Evolutionary conservation across 2,113 vertebrate species (phyloP).

Genomic region (Speoplatyrhinus poulsoni): DNA sequence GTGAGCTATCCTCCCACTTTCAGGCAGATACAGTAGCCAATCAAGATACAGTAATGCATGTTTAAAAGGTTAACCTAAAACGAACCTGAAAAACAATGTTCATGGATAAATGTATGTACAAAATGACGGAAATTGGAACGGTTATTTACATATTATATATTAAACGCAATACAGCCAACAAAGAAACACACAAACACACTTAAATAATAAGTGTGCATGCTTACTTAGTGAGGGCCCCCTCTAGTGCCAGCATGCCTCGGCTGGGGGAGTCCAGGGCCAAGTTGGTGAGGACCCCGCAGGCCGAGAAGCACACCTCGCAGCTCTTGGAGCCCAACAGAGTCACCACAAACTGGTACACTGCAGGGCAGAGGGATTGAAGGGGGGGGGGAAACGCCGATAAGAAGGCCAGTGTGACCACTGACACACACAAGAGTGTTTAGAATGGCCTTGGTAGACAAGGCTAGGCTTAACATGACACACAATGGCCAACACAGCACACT

Average conservation of each 20-base stretch:
- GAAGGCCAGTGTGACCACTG: conserved; percentile 27
- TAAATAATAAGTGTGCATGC: conserved; percentile 20
- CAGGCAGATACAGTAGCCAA: too few relatives aligned
- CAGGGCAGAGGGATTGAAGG: conserved; percentile 14
- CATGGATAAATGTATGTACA: too few relatives aligned
- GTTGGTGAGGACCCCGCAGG: conserved; percentile 94
- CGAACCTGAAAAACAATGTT: too few relatives aligned
- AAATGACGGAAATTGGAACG: too few relatives aligned
- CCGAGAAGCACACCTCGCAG: conserved; percentile 89
- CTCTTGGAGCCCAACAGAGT: conserved; percentile 87
- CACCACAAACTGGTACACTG: conserved; percentile 88
- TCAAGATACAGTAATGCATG: too few relatives aligned
- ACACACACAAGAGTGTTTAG: conserved; percentile 41
- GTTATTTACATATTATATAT: neutral
- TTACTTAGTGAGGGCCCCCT: conserved; percentile 87
- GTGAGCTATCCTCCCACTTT: too few relatives aligned
- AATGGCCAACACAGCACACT: neutral
- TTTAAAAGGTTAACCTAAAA: too few relatives aligned
- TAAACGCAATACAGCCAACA: neutral
- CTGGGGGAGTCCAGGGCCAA: conserved; percentile 74
- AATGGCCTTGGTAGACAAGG: conserved; percentile 57
- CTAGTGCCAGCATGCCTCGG: conserved; percentile 79
- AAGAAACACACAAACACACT: neutral
- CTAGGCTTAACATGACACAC: conserved; percentile 36
- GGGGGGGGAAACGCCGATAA: conserved; percentile 38